Evolutionary conservation across 2,113 vertebrate species (phyloP).

Genomic region (Nymphicus hollandicus): DNA sequence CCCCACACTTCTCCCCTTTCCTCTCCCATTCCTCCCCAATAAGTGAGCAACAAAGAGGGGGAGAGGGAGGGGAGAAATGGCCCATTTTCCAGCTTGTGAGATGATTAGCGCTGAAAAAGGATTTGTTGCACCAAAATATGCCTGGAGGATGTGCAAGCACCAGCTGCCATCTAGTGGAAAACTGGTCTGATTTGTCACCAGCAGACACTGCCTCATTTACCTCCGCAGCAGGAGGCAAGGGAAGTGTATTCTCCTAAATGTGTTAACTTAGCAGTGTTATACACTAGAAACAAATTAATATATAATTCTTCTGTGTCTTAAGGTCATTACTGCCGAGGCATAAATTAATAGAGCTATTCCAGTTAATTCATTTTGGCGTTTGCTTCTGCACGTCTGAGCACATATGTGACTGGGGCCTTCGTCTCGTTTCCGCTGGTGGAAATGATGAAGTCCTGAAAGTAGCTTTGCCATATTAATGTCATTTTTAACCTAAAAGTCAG

Average conservation of each 20-base stretch:
- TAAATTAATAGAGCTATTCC: conserved; percentile 76
- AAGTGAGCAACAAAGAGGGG: conserved; percentile 45
- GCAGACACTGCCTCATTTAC: conserved; percentile 57
- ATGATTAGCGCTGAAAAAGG: conserved; percentile 45
- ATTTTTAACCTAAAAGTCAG: conserved; percentile 50
- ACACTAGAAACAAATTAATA: conserved; percentile 74
- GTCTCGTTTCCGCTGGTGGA: neutral
- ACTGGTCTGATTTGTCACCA: neutral
- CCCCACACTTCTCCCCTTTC: neutral
- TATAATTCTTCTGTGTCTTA: conserved; percentile 75
- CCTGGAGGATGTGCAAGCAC: conserved; percentile 57
- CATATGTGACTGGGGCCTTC: conserved; percentile 49
- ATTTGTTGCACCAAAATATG: neutral
- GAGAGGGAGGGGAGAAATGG: conserved; percentile 55
- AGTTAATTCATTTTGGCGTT: conserved; percentile 66
- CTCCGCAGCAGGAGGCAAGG: conserved; percentile 63
- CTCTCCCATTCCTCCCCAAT: conserved; percentile 32
- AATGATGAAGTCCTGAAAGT: conserved; percentile 32
- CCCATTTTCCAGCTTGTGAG: conserved; percentile 61
- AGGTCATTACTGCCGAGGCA: conserved; percentile 74
- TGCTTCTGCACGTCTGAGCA: conserved; percentile 69
- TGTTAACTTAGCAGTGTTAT: conserved; percentile 68
- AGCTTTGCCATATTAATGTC: conserved; percentile 33
- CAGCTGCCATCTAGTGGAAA: conserved; percentile 78
- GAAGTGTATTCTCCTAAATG: conserved; percentile 61